Evolutionary conservation across 2,888 invertebrate genomes (phyloP), one percentile per base, ranked within the genome.

Genomic region (Exocentrus adspersus): DNA sequence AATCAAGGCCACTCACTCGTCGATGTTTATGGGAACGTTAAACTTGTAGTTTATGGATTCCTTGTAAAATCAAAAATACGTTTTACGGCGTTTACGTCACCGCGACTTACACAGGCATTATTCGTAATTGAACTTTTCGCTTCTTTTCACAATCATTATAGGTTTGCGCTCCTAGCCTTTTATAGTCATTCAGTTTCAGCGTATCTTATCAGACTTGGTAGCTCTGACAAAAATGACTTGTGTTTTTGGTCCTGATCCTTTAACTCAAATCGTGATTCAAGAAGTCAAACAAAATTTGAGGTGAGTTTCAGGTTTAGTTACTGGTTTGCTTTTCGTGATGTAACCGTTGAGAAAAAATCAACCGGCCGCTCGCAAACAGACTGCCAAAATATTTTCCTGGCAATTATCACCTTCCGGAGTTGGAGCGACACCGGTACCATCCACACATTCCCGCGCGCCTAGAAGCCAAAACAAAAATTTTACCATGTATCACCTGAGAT

Each of bases 401-500:
- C 28, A 53, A 53, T 53, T 54, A 43, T 54, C 43, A 28, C 32
- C 30, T 37, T 4, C 24, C 20, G n/a, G 17, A 57, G 19, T 20
- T 14, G 43, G 10, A 32, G 14, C 17, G 17, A 17, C 32, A 48
- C 24, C 9, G 20, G 46, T 46, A 57, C 46, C 57, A 57, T 57
- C 57, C 57, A 45, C 57, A 57, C 57, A 16, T 7, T 20, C 21
- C 32, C 30, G 14, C 9, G 12, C 42, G 4, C 6, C 4, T 28
- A 9, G 20, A 52, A 46, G 37, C 24, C n/a, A 53, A 45, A 37
- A 24, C 17, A 52, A 30, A 60, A 19, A 60, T 20, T n/a, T 60
- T 43, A 52, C 60, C 60, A 60, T 60, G 46, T 53, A 60, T 28
- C 60, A 41, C 46, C 48, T 20, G 53, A 48, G 54, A 53, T 53